Evolutionary conservation across 2,113 vertebrate genomes (phyloP).

Genomic region (Brachypteracias leptosomus): DNA sequence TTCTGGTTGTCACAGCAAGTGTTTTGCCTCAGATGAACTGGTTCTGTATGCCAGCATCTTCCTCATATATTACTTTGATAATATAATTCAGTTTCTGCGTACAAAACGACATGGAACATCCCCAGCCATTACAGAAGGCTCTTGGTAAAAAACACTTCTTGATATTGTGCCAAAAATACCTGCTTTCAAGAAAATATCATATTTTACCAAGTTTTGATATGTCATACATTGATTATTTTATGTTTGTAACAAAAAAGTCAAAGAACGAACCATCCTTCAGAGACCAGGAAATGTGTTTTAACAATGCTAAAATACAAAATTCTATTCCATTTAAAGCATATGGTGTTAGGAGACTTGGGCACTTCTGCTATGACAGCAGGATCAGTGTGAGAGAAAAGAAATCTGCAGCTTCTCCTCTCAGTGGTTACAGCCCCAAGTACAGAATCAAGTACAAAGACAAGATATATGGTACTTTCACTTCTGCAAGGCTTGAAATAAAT

Average conservation of each 20-base stretch:
- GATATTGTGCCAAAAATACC: slow-evolving; percentile 26
- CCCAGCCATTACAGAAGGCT: background rate
- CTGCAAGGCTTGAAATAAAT: background rate
- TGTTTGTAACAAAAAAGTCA: background rate
- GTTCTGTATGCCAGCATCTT: background rate
- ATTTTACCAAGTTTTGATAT: slow-evolving; percentile 46
- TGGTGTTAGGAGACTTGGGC: background rate
- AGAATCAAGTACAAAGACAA: background rate
- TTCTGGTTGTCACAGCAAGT: background rate
- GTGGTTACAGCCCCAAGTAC: background rate
- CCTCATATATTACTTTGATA: background rate
- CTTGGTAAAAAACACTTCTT: slow-evolving; percentile 32
- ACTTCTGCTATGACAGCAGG: background rate
- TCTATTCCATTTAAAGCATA: background rate
- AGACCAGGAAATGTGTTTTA: slow-evolving; percentile 1
- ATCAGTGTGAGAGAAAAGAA: background rate
- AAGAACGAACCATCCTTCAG: slow-evolving; percentile 1
- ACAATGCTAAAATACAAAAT: background rate
- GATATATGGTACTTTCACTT: background rate
- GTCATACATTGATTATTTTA: slow-evolving; percentile 22
- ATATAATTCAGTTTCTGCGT: background rate
- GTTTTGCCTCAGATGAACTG: background rate
- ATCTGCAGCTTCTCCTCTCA: background rate
- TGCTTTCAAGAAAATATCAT: background rate
- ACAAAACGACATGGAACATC: background rate